Percentiles rank a stretch among this genome's conserved stretches.
Conservation (phyloP, 2,888 invertebrate genomes). For the Protonemura montana region DNA sequence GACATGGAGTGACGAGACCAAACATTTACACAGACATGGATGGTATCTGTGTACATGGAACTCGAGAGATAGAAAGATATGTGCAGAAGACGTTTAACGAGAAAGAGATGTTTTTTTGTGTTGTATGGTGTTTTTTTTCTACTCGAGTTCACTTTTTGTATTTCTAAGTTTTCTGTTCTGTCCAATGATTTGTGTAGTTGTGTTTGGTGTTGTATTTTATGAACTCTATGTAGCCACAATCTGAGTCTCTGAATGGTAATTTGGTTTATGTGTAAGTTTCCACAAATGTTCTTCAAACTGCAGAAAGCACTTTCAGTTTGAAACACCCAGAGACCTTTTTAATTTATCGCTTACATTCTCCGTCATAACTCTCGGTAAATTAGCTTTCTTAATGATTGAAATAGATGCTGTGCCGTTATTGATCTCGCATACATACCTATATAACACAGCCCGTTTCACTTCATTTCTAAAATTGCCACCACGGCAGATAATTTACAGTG, state of each 20-base stretch:
- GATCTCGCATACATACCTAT: neutral
- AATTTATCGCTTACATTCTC: neutral
- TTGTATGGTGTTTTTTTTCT: neutral
- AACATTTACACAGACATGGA: conserved; percentile 27
- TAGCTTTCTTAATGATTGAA: neutral
- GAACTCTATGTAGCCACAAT: too few species aligned
- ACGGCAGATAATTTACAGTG: neutral
- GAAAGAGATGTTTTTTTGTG: neutral
- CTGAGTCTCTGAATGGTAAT: neutral
- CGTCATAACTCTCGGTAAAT: neutral
- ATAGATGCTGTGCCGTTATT: neutral
- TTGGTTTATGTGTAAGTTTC: neutral
- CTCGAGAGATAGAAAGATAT: neutral
- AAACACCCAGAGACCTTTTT: neutral
- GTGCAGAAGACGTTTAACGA: conserved; percentile 25
- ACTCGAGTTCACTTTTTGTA: neutral
- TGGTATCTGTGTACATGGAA: neutral
- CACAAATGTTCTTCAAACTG: neutral
- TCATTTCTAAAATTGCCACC: neutral
- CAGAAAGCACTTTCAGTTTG: neutral
- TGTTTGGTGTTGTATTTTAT: too few species aligned
- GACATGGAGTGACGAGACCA: conserved; percentile 23
- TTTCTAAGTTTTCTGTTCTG: neutral
- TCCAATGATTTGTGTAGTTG: neutral
- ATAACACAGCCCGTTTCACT: too few species aligned